Percentiles rank a stretch among this genome's conserved stretches.
Evolutionary conservation across 2,888 invertebrate species (phyloP).

Genomic region (Yponomeuta malinellus): DNA sequence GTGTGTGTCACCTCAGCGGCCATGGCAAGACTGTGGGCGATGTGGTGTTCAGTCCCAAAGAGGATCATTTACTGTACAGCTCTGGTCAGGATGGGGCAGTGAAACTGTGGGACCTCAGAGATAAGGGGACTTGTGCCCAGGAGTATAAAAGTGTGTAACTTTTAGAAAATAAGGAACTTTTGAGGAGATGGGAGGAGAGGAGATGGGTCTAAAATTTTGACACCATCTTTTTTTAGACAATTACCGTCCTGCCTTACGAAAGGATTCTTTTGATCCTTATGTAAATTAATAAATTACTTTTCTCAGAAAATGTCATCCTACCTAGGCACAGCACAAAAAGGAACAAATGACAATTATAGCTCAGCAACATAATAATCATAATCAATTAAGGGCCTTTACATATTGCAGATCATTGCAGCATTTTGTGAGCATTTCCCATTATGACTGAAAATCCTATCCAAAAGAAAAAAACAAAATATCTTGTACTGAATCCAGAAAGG

Average conservation of each 20-base stretch:
- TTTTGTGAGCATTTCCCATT: neutral
- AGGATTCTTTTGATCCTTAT: too few species aligned
- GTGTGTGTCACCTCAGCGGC: conserved; percentile 57
- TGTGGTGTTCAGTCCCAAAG: conserved; percentile 74
- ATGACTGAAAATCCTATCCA: neutral
- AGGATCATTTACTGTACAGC: conserved; percentile 76
- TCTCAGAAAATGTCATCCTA: too few species aligned
- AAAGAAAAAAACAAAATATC: neutral
- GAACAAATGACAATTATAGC: too few species aligned
- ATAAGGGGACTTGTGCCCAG: conserved; percentile 53
- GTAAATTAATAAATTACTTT: neutral
- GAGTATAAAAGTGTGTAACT: conserved; percentile 47
- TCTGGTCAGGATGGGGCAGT: conserved; percentile 74
- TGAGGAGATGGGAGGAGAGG: too few species aligned
- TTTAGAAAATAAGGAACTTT: neutral
- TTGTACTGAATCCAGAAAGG: too few species aligned
- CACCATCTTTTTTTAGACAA: too few species aligned
- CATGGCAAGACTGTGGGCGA: conserved; percentile 69
- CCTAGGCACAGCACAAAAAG: too few species aligned
- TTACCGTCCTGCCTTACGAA: too few species aligned
- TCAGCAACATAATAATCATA: too few species aligned
- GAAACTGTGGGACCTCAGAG: conserved; percentile 79
- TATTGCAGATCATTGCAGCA: too few species aligned
- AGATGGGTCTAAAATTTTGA: too few species aligned
- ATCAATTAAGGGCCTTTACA: too few species aligned